Percentiles rank a stretch among this genome's conserved stretches.
phyloP scores from a whole-genome alignment of 2,888 invertebrate species.

The Cepaea hortensis region DNA sequence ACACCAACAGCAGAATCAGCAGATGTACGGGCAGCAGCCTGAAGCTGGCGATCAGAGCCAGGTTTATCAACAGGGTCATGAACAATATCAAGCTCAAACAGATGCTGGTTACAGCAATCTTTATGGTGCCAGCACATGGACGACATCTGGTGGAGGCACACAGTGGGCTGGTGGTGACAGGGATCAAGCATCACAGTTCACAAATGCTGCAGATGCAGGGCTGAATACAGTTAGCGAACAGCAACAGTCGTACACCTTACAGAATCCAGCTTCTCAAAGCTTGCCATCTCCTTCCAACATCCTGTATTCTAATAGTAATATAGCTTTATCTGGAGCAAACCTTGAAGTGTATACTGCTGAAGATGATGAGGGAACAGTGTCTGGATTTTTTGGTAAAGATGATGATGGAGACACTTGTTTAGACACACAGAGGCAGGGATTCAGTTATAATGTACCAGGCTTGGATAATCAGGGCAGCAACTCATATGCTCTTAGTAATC shows the following conservation, averaged over 20 bases:
- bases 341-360: conserved; percentile 24
- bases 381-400: conserved; percentile 54
- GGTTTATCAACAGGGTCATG: background rate
- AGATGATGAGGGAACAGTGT: conserved; percentile 55
- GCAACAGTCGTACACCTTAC: background rate
- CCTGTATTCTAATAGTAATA: background rate
- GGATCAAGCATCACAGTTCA: background rate
- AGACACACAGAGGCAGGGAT: background rate
- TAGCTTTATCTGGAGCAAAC: background rate
- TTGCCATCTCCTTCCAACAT: background rate
- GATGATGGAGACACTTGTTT: conserved; percentile 45
- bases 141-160: background rate
- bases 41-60: background rate
- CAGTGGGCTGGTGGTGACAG: background rate
- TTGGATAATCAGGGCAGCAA: background rate
- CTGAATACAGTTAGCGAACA: background rate
- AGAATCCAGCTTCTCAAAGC: background rate
- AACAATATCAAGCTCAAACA: background rate
- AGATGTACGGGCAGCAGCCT: background rate
- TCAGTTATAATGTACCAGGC: no score
- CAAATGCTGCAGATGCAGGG: background rate
- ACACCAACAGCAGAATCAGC: background rate
- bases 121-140: conserved; percentile 11
- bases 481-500: background rate
- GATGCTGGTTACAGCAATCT: background rate